These are phyloP conservation scores for Megaceryle maxima DNA, from an alignment of 2,113 vertebrate genomes.

Conservation along the genomic window DNA sequence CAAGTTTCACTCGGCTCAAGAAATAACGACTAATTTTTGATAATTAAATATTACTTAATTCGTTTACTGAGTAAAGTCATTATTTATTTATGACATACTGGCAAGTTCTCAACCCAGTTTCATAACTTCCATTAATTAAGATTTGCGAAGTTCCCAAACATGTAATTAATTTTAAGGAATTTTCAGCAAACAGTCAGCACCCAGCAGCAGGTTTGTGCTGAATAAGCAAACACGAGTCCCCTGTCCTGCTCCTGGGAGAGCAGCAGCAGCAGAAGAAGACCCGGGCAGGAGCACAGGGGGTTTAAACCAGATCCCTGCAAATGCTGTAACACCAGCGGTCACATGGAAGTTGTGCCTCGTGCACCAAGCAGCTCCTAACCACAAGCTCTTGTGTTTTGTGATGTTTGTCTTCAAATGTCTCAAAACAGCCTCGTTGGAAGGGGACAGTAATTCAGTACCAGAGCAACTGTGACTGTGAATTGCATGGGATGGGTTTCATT, in stretches of 20 bases:
- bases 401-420: not conserved
- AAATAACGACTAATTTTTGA: not conserved
- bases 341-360: accelerated
- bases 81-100: slow-evolving; percentile 14
- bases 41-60: slow-evolving; percentile 59
- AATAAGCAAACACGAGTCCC: not conserved
- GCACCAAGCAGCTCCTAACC: not conserved
- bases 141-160: not conserved
- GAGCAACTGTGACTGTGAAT: too few relatives aligned
- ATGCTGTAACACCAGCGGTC: accelerated
- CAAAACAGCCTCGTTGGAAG: accelerated
- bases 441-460: accelerated
- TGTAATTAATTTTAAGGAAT: not conserved
- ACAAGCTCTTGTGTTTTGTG: not conserved
- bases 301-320: too few relatives aligned
- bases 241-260: not conserved
- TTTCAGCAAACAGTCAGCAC: not conserved
- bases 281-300: not conserved
- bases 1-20: not conserved
- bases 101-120: not conserved
- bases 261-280: accelerated
- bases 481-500: not conserved
- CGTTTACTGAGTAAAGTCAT: not conserved
- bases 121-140: slow-evolving; percentile 19
- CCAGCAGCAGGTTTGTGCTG: slow-evolving; percentile 21